Conservation (phyloP, 2,797 vertebrate genomes). For the Tarsius wallacei region DNA sequence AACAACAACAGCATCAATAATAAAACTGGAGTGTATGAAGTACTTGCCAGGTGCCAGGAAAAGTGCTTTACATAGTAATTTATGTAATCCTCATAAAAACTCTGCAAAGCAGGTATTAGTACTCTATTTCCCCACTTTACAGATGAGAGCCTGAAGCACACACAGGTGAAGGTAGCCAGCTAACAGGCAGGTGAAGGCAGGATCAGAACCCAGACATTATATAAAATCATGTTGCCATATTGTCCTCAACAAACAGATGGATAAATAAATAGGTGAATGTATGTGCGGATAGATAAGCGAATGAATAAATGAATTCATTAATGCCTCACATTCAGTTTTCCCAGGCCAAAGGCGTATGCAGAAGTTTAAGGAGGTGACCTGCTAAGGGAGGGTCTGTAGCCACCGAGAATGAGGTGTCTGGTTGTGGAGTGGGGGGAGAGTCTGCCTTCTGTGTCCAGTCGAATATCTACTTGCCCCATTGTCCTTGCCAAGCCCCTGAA, state of each 20-base stretch:
- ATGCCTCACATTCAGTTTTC: background rate
- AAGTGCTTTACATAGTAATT: no score
- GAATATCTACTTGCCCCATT: background rate
- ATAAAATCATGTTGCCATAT: no score
- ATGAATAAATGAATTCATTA: background rate
- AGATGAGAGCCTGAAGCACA: background rate
- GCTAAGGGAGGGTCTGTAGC: background rate
- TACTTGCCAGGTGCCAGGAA: background rate
- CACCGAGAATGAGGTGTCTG: rapidly evolving
- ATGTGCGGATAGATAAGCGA: background rate
- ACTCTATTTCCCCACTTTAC: background rate
- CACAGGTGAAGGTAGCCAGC: background rate
- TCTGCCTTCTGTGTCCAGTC: background rate
- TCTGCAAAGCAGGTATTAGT: background rate
- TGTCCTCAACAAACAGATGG: background rate
- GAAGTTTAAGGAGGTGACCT: background rate
- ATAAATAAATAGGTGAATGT: background rate
- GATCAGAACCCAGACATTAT: background rate
- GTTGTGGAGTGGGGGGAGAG: rapidly evolving
- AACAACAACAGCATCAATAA: background rate
- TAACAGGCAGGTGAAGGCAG: background rate
- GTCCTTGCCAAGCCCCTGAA: background rate
- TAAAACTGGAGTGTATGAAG: rapidly evolving
- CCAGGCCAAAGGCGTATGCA: background rate
- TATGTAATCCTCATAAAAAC: background rate